Percentiles rank a stretch among this genome's conserved stretches.
phyloP scores from a whole-genome alignment of 2,797 vertebrate species.

The Pyrocephalus nanus region DNA sequence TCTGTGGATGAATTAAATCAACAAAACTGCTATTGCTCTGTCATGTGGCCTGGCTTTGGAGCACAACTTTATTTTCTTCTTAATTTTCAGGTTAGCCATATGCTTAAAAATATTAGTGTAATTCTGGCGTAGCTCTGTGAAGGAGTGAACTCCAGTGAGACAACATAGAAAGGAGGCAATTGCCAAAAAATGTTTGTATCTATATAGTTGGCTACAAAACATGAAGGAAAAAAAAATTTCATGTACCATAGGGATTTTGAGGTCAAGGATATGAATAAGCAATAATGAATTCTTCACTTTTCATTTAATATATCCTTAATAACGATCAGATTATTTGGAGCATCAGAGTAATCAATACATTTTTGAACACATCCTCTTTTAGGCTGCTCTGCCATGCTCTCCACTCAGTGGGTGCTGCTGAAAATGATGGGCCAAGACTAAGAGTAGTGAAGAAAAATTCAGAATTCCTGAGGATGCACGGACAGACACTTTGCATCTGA shows the following conservation, averaged over 20 bases:
- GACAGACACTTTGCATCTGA: background rate
- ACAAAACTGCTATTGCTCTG: background rate
- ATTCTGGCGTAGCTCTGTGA: background rate
- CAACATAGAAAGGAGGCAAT: background rate
- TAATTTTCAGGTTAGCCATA: background rate
- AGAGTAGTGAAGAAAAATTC: background rate
- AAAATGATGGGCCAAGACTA: background rate
- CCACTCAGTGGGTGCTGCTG: background rate
- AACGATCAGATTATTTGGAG: background rate
- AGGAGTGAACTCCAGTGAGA: background rate
- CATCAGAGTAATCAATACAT: background rate
- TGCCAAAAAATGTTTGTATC: background rate
- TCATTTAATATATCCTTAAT: background rate
- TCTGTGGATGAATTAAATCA: background rate
- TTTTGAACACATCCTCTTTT: background rate
- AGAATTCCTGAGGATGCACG: background rate
- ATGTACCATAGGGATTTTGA: background rate
- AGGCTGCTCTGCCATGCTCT: background rate
- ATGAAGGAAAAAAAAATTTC: background rate
- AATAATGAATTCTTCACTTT: background rate
- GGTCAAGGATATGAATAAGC: background rate
- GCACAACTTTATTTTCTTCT: constrained; percentile 6
- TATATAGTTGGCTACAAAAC: background rate
- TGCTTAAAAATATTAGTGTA: background rate
- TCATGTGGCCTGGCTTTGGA: background rate